A percentile compares a stretch with the other conserved stretches of the same genome.
phyloP scores from a whole-genome alignment of 2,797 vertebrate genomes.

The Thaleichthys pacificus region DNA sequence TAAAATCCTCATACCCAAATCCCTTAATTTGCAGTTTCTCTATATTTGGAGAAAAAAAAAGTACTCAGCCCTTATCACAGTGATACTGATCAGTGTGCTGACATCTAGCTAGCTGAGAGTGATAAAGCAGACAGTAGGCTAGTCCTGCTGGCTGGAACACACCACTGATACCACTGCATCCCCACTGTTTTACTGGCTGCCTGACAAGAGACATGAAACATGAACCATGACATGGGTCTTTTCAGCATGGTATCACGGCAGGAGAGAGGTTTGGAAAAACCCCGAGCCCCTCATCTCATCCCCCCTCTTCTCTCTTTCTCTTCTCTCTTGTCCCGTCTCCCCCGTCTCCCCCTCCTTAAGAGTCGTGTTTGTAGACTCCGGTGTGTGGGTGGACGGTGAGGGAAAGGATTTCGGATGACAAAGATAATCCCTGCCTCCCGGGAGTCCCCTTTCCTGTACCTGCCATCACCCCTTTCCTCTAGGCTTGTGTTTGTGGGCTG shows the following conservation, averaged over 20 bases:
- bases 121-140: neutral
- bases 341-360: neutral
- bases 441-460: neutral
- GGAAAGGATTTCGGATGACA: too few species aligned
- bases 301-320: neutral
- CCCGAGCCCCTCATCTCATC: neutral
- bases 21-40: too few species aligned
- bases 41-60: too few species aligned
- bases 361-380: neutral
- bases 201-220: neutral
- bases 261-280: slow-evolving; percentile 2
- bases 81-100: too few species aligned
- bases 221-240: neutral
- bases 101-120: neutral
- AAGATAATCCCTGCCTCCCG: too few species aligned
- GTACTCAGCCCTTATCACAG: too few species aligned
- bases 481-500: neutral
- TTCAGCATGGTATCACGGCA: neutral
- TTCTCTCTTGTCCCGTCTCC: neutral
- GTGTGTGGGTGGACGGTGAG: too few species aligned
- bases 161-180: neutral
- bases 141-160: neutral
- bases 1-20: too few species aligned
- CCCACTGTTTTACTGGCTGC: neutral
- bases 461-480: neutral